phyloP scores from a whole-genome alignment of 2,888 invertebrate genomes.

The Lasioglossum leucozonium region DNA sequence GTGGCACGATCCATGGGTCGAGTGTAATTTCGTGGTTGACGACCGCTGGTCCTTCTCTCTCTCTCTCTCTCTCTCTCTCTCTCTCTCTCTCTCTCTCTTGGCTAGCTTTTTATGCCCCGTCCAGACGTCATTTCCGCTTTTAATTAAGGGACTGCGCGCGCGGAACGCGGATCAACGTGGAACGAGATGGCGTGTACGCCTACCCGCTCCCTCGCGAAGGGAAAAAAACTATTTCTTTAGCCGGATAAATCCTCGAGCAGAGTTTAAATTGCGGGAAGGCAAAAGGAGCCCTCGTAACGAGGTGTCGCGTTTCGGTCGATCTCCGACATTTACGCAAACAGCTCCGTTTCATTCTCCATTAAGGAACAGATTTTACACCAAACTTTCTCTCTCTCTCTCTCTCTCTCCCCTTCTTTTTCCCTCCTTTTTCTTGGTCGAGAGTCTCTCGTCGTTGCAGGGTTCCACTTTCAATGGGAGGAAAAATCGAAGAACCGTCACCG shows the following conservation, averaged over 20 bases:
- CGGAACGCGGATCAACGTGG: constrained; percentile 19
- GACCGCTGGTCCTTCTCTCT: neutral
- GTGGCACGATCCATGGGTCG: constrained; percentile 37
- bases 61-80: neutral
- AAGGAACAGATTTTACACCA: constrained; percentile 1
- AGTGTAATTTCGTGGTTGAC: constrained; percentile 55
- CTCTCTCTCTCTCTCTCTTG: too few species aligned
- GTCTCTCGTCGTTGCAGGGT: neutral
- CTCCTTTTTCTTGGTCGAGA: neutral
- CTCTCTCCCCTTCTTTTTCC: neutral
- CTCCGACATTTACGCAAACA: neutral
- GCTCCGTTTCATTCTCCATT: neutral
- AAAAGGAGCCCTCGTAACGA: constrained; percentile 4
- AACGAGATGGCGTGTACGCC: neutral
- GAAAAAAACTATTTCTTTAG: constrained; percentile 9
- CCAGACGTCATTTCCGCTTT: constrained; percentile 44
- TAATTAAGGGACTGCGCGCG: constrained; percentile 53
- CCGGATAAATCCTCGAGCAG: neutral
- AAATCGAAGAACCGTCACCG: neutral
- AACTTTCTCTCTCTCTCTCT: neutral
- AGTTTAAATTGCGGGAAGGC: constrained; percentile 11
- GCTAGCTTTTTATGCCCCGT: constrained; percentile 21
- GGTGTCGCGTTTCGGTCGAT: neutral
- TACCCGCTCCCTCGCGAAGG: neutral
- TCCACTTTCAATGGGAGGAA: neutral